Base-by-base conservation (phyloP, 92 coral and sea anemone genomes). In the Epizoanthus scotinus region DNA sequence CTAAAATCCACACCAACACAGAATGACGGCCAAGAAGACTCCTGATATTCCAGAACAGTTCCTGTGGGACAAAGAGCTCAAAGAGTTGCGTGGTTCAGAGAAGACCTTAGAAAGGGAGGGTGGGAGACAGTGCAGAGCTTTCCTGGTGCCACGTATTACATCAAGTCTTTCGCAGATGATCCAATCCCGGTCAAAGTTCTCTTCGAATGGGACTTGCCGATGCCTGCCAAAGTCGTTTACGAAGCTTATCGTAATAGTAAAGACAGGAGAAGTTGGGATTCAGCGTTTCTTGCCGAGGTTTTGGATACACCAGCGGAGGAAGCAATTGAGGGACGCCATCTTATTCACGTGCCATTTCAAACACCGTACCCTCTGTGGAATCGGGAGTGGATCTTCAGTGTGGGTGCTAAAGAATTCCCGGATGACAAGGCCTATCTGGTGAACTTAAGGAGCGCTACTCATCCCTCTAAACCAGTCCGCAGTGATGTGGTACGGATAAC, bases 31-130 rank as follows among this genome's bases (percentile, higher is more conserved):
- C 17, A 14, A 1, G 63, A 57, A 60, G 28, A 60, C 65, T 2
- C 65, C 65, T n/a, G 65, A 60, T 60, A 24, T 60, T 60, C 65
- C 65, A 24, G 31, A 60, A 19, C 65, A 60, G 28, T 60, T 60
- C 28, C 22, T 29, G 27, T 60, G 65, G 65, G 31, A 60, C 21
- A 60, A 60, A 60, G 65, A 60, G 65, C 18, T 60, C 15, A 29
- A 60, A 27, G 65, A 60, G 65, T 60, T 14, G 14, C 65, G 8
- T 60, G 65, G 65, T 60, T 60, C 22, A 60, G 27, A 60, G 65
- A 22, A 44, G 50, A 44, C 50, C 50, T 44, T 10, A 10, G 12
- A 13, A 44, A 44, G 15, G 50, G 50, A 1, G 65, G 65, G 15
- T 60, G 65, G 65, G 2, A 21, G 1, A 60, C 65, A 60, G 65